These are phyloP conservation scores for Semicossyphus pulcher DNA, from an alignment of 2,113 vertebrate species.

Conservation along the genomic window DNA sequence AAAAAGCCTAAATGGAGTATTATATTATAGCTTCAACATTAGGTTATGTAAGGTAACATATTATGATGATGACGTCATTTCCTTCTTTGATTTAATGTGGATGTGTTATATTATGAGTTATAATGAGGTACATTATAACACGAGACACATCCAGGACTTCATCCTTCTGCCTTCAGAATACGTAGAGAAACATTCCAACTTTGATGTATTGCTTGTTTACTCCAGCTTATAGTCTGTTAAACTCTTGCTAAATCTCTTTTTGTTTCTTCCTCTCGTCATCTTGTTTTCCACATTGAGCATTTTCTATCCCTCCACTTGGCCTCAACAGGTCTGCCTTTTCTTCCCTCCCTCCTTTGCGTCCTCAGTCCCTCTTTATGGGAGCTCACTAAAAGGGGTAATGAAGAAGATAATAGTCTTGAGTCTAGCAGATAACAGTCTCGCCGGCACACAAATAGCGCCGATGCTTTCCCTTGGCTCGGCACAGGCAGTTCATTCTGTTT, in stretches of 20 bases:
- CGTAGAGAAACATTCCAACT: neutral
- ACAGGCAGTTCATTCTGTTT: slow-evolving; percentile 60
- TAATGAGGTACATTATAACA: no score
- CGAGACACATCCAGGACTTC: neutral
- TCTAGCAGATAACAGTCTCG: slow-evolving; percentile 62
- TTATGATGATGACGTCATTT: no score
- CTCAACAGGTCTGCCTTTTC: slow-evolving; percentile 42
- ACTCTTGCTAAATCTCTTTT: slow-evolving; percentile 16
- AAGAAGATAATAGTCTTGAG: slow-evolving; percentile 64
- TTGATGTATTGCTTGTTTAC: neutral
- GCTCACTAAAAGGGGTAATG: slow-evolving; percentile 60
- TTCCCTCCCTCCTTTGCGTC: slow-evolving; percentile 22
- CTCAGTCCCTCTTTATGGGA: slow-evolving; percentile 29
- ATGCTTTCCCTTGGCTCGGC: slow-evolving; percentile 57
- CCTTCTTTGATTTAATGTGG: no score
- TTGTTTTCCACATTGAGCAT: slow-evolving; percentile 48
- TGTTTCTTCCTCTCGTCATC: slow-evolving; percentile 17
- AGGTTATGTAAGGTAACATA: no score
- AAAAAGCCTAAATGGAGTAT: no score
- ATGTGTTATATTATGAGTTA: no score
- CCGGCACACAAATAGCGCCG: slow-evolving; percentile 56
- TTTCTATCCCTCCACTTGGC: slow-evolving; percentile 53
- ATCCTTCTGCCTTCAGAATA: neutral
- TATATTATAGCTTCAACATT: no score
- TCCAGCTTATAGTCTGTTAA: neutral